A percentile compares a stretch with the other conserved stretches of the same genome.
Conservation (phyloP, 2,113 vertebrate genomes). For the Antennarius striatus region DNA sequence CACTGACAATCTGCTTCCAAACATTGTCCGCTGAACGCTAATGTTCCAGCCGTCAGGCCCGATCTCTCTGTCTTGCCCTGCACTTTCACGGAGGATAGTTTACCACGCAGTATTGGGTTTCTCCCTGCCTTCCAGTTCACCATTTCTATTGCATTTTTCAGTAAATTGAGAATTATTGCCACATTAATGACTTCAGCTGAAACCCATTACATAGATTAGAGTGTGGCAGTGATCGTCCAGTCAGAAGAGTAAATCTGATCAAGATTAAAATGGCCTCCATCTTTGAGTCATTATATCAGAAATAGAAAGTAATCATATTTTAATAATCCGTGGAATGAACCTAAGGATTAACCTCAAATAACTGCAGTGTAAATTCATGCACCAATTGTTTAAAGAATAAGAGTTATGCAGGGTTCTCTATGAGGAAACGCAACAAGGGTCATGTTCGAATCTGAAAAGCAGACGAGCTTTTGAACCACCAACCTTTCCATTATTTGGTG, state of each 20-base stretch:
- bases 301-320: slow-evolving; percentile 30
- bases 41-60: slow-evolving; percentile 14
- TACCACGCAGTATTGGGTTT: slow-evolving; percentile 33
- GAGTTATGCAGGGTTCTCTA: not conserved
- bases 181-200: slow-evolving; percentile 33
- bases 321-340: slow-evolving; percentile 29
- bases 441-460: not conserved
- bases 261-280: slow-evolving; percentile 46
- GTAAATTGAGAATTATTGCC: slow-evolving; percentile 41
- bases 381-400: slow-evolving; percentile 21
- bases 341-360: slow-evolving; percentile 18
- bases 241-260: slow-evolving; percentile 46
- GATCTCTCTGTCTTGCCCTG: not conserved
- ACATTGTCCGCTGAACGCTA: not conserved
- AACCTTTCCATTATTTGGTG: no score
- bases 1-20: not conserved
- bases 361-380: slow-evolving; percentile 14
- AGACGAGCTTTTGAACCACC: not conserved
- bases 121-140: slow-evolving; percentile 3
- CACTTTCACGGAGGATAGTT: not conserved
- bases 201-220: slow-evolving; percentile 59
- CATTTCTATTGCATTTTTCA: slow-evolving; percentile 33
- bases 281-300: slow-evolving; percentile 30
- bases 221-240: slow-evolving; percentile 34
- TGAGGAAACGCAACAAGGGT: not conserved